Percentiles rank a stretch among this genome's conserved stretches.
phyloP scores from a whole-genome alignment of 2,888 invertebrate species.

The Mesorhabditis belari region DNA sequence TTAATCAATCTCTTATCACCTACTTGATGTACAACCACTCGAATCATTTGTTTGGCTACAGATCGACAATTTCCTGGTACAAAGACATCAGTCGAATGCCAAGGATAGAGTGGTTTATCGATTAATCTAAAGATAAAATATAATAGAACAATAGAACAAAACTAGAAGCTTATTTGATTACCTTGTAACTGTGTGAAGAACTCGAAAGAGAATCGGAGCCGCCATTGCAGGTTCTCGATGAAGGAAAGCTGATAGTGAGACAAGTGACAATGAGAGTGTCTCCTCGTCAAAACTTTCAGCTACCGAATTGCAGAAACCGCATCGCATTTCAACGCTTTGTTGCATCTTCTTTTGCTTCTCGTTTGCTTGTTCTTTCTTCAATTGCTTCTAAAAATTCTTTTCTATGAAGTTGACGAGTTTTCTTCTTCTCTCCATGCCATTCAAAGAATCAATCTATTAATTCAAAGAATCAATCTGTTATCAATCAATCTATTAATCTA shows the following conservation, averaged over 20 bases:
- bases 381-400: no score
- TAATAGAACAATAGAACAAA: no score
- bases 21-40: conserved; percentile 76
- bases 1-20: no score
- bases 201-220: conserved; percentile 84
- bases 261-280: conserved; percentile 74
- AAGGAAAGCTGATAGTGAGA: conserved; percentile 86
- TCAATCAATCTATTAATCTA: no score
- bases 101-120: conserved; percentile 47
- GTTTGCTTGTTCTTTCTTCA: no score
- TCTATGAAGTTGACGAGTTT: no score
- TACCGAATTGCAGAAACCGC: conserved; percentile 81
- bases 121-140: conserved; percentile 33
- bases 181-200: conserved; percentile 81
- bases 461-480: no score
- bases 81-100: conserved; percentile 61
- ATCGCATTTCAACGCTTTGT: conserved; percentile 56
- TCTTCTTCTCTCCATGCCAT: no score
- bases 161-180: conserved; percentile 55
- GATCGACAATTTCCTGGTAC: conserved; percentile 88
- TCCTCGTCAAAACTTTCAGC: conserved; percentile 92
- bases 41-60: conserved; percentile 90
- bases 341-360: not conserved
- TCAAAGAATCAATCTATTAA: no score
- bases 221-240: conserved; percentile 86